phyloP scores from a whole-genome alignment of 2,888 invertebrate species.

The Lepidonotus clava region DNA sequence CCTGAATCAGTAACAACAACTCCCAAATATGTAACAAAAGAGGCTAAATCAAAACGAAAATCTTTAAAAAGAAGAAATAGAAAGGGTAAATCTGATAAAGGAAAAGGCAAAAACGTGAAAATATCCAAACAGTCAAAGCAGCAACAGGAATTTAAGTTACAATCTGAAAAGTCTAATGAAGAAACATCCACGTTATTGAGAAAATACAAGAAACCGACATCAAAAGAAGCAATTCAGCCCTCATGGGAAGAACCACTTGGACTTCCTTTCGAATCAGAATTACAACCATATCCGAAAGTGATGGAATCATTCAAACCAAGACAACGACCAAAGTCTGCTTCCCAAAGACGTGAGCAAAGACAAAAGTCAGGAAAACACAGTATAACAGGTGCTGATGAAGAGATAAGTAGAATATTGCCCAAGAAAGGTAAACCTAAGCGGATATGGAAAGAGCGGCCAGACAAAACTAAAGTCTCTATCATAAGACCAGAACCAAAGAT shows the following conservation, averaged over 20 bases:
- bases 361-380: background rate
- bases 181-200: too few species aligned
- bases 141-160: background rate
- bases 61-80: too few species aligned
- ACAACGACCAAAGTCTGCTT: background rate
- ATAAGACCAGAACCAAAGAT: constrained; percentile 15
- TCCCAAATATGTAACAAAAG: too few species aligned
- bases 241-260: constrained; percentile 4
- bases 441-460: background rate
- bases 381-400: too few species aligned
- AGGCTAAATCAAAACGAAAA: too few species aligned
- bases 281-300: background rate
- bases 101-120: too few species aligned
- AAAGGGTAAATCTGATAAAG: too few species aligned
- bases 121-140: background rate
- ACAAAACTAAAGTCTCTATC: constrained; percentile 7
- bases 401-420: too few species aligned
- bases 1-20: too few species aligned
- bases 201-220: constrained; percentile 19
- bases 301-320: background rate
- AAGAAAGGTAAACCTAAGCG: background rate
- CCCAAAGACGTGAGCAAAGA: background rate
- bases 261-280: background rate
- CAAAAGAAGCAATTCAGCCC: background rate
- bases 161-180: background rate